Evolutionary conservation across 2,888 invertebrate genomes (phyloP).

Genomic region (Lasioglossum lativentre): DNA sequence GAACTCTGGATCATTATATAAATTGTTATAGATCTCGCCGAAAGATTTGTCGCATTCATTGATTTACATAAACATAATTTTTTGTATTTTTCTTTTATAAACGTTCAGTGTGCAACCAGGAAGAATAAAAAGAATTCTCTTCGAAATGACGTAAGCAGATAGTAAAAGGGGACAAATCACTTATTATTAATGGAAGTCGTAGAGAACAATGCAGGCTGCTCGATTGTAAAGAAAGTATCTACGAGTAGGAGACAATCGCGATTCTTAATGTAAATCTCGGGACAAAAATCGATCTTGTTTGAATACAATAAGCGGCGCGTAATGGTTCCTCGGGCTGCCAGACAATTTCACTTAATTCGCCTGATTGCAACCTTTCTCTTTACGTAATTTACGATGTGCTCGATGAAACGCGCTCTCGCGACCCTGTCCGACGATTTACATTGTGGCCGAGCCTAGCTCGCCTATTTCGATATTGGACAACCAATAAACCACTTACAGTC

Average conservation of each 20-base stretch:
- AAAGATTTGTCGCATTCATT: not conserved
- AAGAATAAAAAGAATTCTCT: not conserved
- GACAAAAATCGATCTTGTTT: conserved; percentile 35
- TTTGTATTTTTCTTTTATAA: not conserved
- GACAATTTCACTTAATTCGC: conserved; percentile 73
- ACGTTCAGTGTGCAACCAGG: not conserved
- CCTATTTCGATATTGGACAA: not conserved
- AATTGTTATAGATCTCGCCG: not conserved
- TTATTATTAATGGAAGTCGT: not conserved
- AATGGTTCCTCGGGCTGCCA: conserved; percentile 55
- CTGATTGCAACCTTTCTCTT: conserved; percentile 78
- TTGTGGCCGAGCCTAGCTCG: not conserved
- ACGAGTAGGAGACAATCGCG: not conserved
- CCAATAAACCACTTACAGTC: not conserved
- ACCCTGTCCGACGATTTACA: conserved; percentile 40
- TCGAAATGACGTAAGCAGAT: too few relatives aligned
- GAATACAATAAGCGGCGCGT: conserved; percentile 50
- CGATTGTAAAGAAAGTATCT: not conserved
- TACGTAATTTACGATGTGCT: conserved; percentile 71
- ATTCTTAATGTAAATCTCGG: not conserved
- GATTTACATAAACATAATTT: too few relatives aligned
- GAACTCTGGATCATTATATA: not conserved
- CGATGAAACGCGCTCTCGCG: conserved; percentile 55
- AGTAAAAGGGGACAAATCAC: not conserved
- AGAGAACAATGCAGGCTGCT: not conserved